Evolutionary conservation across 1,140 invertebrate genomes (phyloP).

Genomic region (Chymomyza costata): DNA sequence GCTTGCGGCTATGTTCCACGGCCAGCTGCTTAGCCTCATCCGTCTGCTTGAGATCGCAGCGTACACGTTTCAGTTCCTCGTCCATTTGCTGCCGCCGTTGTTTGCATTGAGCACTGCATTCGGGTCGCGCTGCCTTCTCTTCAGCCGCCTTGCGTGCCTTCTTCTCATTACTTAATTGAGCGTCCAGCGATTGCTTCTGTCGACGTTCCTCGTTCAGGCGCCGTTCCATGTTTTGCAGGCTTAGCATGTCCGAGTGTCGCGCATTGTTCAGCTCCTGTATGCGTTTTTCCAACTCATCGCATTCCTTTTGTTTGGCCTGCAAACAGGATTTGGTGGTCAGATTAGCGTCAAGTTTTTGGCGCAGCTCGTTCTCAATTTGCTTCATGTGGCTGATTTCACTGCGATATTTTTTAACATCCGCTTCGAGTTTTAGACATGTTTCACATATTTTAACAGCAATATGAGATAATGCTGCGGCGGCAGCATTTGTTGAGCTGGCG

Average conservation of each 20-base stretch:
- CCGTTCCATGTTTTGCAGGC: slow-evolving; percentile 85
- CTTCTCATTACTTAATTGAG: slow-evolving; percentile 85
- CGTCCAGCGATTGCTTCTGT: slow-evolving; percentile 83
- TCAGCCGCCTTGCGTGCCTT: slow-evolving; percentile 83
- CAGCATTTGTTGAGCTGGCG: slow-evolving; percentile 38
- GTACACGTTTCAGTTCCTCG: slow-evolving; percentile 84
- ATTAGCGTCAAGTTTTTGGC: slow-evolving; percentile 82
- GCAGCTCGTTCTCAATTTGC: slow-evolving; percentile 88
- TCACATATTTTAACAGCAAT: slow-evolving; percentile 73
- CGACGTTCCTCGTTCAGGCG: slow-evolving; percentile 90
- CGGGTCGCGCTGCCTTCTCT: slow-evolving; percentile 78
- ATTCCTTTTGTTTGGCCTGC: slow-evolving; percentile 74
- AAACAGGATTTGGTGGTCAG: slow-evolving; percentile 70
- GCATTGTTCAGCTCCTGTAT: slow-evolving; percentile 83
- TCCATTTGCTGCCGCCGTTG: slow-evolving; percentile 85
- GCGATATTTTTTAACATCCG: slow-evolving; percentile 88
- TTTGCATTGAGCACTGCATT: slow-evolving; percentile 89
- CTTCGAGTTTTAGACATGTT: slow-evolving; percentile 77
- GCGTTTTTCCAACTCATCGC: slow-evolving; percentile 76
- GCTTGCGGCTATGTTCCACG: slow-evolving; percentile 65
- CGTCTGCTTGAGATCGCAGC: slow-evolving; percentile 83
- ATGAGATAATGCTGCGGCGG: slow-evolving; percentile 54
- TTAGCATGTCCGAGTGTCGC: slow-evolving; percentile 87
- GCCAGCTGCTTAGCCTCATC: slow-evolving; percentile 79
- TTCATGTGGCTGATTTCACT: slow-evolving; percentile 85